Base-by-base conservation (phyloP, 2,113 vertebrate genomes). In the Suricata suricatta region DNA sequence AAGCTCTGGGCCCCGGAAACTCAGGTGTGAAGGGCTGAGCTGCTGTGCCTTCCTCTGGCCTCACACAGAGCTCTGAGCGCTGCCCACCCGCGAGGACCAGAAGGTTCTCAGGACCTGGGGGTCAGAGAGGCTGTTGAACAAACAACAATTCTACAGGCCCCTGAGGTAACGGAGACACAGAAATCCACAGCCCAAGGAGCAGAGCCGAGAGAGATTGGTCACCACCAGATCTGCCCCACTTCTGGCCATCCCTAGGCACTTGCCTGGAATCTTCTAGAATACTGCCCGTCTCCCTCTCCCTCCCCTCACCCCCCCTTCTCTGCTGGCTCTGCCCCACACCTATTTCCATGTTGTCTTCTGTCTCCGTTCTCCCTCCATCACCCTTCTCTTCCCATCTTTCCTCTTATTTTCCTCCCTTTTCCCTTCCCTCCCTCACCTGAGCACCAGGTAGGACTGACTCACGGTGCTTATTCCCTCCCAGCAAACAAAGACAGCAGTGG, bases 261-360 rank as follows among this genome's bases (percentile, higher is more conserved):
- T 21, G 50, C 81, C 76, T 72, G 17, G 64, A 92, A 66, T 19
- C 50, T 81, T 92, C 86, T 14, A 69, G 88, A 90, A 23, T 10
- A 12, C 23, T 3, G 0, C 27, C 16, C 3, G 52, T 54, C 57
- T 19, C 47, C 13, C 47, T 41, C 47, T 1, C 38, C 13, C 47
- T 41, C 47, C 1, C 38, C 13, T 31, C 23, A 2, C n/a, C 44
- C 44, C 76, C 33, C 3, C 3, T 12, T 47, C 90, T 41, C 12
- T 2, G 47, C 19, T 38, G 4, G 35, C 35, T 29, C 86, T 38
- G 5, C 17, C 21, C 6, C 13, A 4, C 5, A 6, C 5, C 29
- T 4, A 19, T 6, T 50, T 71, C 41, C 11, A 7, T 64, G 68
- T 13, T 31, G 79, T 13, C 63, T 54, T 44, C 38, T 38, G 87